These are phyloP conservation scores for Dioctria rufipes DNA, from an alignment of 2,888 invertebrate species.

Conservation along the genomic window DNA sequence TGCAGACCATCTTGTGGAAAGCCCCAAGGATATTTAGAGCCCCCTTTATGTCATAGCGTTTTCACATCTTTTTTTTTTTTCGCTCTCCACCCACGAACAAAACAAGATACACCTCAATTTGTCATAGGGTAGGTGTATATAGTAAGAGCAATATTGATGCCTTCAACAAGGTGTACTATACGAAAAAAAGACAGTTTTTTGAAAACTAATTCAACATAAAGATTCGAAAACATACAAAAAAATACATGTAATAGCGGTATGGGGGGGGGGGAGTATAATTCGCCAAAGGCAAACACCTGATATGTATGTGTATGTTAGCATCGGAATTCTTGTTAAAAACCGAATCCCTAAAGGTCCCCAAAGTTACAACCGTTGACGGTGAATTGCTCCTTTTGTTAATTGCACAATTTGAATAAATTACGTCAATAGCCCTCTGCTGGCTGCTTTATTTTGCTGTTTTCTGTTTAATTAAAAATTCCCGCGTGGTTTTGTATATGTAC, in stretches of 20 bases:
- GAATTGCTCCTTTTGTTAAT: constrained; percentile 12
- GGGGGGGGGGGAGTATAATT: not conserved
- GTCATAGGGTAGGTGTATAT: constrained; percentile 16
- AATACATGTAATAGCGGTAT: no score
- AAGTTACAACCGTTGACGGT: not conserved
- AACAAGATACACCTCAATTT: not conserved
- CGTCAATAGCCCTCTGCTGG: constrained; percentile 12
- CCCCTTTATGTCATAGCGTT: constrained; percentile 21
- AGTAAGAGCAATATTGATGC: not conserved
- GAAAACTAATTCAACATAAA: not conserved
- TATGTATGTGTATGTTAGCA: not conserved
- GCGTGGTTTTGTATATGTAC: not conserved
- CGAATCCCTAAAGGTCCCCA: constrained; percentile 26
- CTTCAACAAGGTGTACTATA: not conserved
- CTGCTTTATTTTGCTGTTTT: not conserved
- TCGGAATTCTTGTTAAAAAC: constrained; percentile 9
- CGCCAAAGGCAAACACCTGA: not conserved
- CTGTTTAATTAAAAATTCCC: constrained; percentile 41
- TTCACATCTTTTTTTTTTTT: constrained; percentile 26
- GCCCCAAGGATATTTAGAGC: constrained; percentile 23
- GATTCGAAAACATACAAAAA: constrained; percentile 6
- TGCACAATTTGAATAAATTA: constrained; percentile 43
- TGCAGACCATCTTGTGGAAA: constrained; percentile 36
- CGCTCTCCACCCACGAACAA: not conserved
- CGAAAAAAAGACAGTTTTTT: not conserved